Percentiles rank a stretch among this genome's conserved stretches.
phyloP scores from a whole-genome alignment of 2,113 vertebrate species.

The Hiodon tergisus region DNA sequence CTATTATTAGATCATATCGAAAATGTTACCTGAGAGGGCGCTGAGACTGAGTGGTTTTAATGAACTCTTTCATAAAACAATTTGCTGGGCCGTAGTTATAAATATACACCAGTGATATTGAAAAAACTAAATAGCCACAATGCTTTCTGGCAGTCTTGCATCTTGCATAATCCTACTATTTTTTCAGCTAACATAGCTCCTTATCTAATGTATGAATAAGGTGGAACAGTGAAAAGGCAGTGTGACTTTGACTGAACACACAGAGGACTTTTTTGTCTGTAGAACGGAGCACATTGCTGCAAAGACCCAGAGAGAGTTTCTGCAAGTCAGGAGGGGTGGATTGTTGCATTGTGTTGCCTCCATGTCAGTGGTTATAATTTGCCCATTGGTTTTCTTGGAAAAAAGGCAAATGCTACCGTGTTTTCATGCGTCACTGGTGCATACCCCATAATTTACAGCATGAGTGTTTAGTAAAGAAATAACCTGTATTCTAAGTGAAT shows the following conservation, averaged over 20 bases:
- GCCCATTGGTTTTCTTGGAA: background rate
- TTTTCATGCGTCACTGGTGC: no score
- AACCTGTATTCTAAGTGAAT: no score
- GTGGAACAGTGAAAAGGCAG: background rate
- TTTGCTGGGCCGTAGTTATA: background rate
- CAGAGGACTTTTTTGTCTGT: background rate
- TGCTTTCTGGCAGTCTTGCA: background rate
- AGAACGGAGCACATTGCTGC: background rate
- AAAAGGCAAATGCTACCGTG: background rate
- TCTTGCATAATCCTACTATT: background rate
- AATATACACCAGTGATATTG: background rate
- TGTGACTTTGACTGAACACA: background rate
- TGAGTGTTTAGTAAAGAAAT: no score
- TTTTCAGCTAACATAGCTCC: background rate
- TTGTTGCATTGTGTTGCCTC: background rate
- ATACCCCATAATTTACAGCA: no score
- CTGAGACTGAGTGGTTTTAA: background rate
- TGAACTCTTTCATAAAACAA: background rate
- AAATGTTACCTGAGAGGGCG: background rate
- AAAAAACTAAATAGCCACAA: background rate
- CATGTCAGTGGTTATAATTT: background rate
- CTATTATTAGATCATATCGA: conserved; percentile 10
- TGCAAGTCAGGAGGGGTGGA: background rate
- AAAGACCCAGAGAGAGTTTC: background rate
- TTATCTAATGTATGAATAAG: background rate